Evolutionary conservation across 2,888 invertebrate species (phyloP).

Genomic region (Leptopilina syphax): DNA sequence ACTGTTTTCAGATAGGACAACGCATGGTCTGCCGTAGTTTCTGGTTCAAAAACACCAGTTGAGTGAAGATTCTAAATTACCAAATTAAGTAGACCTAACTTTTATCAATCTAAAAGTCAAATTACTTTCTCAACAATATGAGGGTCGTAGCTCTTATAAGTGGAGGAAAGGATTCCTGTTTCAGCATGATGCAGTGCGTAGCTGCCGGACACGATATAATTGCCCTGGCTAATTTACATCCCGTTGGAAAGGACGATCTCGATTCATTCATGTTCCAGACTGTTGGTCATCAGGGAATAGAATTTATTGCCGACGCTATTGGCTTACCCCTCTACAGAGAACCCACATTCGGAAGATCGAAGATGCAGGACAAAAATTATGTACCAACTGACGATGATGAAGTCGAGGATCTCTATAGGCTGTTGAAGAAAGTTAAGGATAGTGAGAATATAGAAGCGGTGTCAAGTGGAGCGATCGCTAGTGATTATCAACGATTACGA

Average conservation of each 20-base stretch:
- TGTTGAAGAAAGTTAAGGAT: slow-evolving; percentile 88
- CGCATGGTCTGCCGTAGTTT: too few species aligned
- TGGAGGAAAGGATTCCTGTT: slow-evolving; percentile 99
- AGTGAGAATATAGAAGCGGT: slow-evolving; percentile 92
- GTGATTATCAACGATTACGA: slow-evolving; percentile 98
- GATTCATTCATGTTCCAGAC: slow-evolving; percentile 99
- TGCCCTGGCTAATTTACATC: slow-evolving; percentile 96
- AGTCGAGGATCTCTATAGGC: slow-evolving; percentile 95
- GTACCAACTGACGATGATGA: slow-evolving; percentile 92
- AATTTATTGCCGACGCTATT: slow-evolving; percentile 95
- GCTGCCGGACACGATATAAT: slow-evolving; percentile 96
- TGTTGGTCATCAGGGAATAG: slow-evolving; percentile 97
- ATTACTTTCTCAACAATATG: slow-evolving; percentile 78
- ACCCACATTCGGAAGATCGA: slow-evolving; percentile 90
- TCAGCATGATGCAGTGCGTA: slow-evolving; percentile 98
- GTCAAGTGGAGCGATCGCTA: slow-evolving; percentile 97
- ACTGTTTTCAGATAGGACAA: too few species aligned
- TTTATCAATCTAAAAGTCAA: slow-evolving; percentile 65
- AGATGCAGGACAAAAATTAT: slow-evolving; percentile 88
- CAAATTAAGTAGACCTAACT: too few species aligned
- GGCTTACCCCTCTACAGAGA: slow-evolving; percentile 92
- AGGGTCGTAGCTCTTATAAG: slow-evolving; percentile 93
- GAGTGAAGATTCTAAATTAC: too few species aligned
- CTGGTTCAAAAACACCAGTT: too few species aligned
- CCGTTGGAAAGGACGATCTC: slow-evolving; percentile 90